Conservation (phyloP, 2,888 invertebrate genomes). For the Blera fallax region DNA sequence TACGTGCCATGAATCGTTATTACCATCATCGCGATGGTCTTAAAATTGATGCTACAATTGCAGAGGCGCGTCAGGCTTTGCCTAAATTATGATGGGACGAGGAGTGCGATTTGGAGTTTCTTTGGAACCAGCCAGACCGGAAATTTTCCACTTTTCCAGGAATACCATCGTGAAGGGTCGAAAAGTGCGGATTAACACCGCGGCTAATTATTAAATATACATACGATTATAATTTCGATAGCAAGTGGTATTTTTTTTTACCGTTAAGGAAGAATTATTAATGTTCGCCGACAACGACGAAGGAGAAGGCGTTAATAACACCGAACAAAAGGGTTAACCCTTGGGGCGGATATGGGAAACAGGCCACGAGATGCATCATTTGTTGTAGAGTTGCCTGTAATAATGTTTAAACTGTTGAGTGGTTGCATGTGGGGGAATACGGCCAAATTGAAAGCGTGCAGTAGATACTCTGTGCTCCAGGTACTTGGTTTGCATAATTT, state of each 20-base stretch:
- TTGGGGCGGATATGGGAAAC: constrained; percentile 53
- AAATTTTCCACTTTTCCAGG: constrained; percentile 29
- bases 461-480: constrained; percentile 9
- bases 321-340: constrained; percentile 53
- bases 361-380: constrained; percentile 55
- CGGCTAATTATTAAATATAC: constrained; percentile 34
- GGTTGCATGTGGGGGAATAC: constrained; percentile 22
- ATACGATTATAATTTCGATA: constrained; percentile 21
- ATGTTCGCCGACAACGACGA: constrained; percentile 3
- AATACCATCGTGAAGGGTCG: not conserved
- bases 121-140: constrained; percentile 43
- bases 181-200: constrained; percentile 1
- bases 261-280: constrained; percentile 52
- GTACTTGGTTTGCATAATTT: constrained; percentile 62
- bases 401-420: constrained; percentile 61
- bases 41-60: constrained; percentile 36
- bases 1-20: constrained; percentile 62
- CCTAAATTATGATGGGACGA: not conserved
- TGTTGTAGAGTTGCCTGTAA: constrained; percentile 38
- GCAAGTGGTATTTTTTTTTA: constrained; percentile 26
- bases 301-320: constrained; percentile 57
- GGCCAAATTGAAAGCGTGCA: constrained; percentile 37
- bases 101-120: constrained; percentile 14
- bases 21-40: constrained; percentile 15
- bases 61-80: constrained; percentile 48